Base-by-base conservation (phyloP, 1,140 invertebrate genomes). In the Mamestra configurata region DNA sequence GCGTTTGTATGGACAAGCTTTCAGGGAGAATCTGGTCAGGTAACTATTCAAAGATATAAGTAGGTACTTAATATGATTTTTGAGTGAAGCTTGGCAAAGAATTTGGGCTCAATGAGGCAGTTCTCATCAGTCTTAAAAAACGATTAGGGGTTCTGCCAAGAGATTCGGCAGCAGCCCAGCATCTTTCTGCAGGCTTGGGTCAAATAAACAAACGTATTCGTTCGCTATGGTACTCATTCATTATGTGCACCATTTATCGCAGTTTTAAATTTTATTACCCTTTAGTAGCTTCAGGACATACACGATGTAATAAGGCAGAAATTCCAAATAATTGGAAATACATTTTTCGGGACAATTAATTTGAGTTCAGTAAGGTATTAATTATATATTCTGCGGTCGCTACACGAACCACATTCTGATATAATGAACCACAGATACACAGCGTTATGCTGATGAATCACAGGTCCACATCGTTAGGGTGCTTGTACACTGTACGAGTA, bases 31-130 rank as follows among this genome's bases (percentile, higher is more conserved):
- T 31, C 40, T 59, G 22, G 4, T 7, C 11, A 76, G 57, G 73
- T 76, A 76, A 76, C 24, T 64, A 24, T 59, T 43, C 11, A 15
- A 4, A 49, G n/a, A n/a, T n/a, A n/a, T n/a, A n/a, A n/a, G n/a
- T n/a, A n/a, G n/a, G n/a, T n/a, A n/a, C n/a, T 10, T 18, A 8
- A n/a, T 51, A 24, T 35, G 15, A n/a, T 49, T 15, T 35, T 8
- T 15, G 18, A 53, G 20, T 11, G 53, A 4, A 55, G 7, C 15
- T 15, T 24, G 53, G 8, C 6, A 55, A 55, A 10, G 5, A 53
- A 53, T 10, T 20, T 53, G 18, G 8, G 6, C 18, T 22, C 51
- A 53, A 7, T 15, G 1, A 49, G 15, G 43, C 3, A 49, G 15
- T 49, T 49, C 15, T 11, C 15, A 5, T 49, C 27, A 15, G 15